Percentiles rank a stretch among this genome's conserved stretches.
Conservation (phyloP, 2,113 vertebrate species). For the Pampusana beccarii region DNA sequence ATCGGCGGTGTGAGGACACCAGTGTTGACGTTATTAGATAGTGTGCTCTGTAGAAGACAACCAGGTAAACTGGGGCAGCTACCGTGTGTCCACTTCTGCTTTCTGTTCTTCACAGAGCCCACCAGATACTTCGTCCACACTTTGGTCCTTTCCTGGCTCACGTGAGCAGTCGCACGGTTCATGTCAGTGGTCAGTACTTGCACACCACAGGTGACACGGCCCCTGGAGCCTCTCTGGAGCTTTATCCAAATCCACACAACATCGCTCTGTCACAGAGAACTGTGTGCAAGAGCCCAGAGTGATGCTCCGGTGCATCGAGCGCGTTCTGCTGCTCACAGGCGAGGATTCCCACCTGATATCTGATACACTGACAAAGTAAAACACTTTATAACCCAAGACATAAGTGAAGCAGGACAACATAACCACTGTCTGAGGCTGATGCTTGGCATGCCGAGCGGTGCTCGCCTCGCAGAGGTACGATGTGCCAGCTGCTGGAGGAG, state of each 20-base stretch:
- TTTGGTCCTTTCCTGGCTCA: background rate
- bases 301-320: background rate
- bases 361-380: background rate
- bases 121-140: background rate
- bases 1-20: background rate
- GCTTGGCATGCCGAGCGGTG: background rate
- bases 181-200: accelerated
- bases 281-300: accelerated
- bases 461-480: background rate
- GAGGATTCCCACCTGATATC: background rate
- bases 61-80: background rate
- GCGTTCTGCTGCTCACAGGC: background rate
- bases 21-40: background rate
- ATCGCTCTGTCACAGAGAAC: background rate
- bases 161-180: background rate
- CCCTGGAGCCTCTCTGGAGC: background rate
- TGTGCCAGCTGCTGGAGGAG: background rate
- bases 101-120: background rate
- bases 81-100: accelerated
- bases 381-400: background rate
- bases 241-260: background rate
- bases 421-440: background rate
- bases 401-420: background rate
- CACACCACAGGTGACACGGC: background rate
- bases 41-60: background rate